These are phyloP conservation scores for Siniperca chuatsi DNA, from an alignment of 2,113 vertebrate species.

Conservation along the genomic window DNA sequence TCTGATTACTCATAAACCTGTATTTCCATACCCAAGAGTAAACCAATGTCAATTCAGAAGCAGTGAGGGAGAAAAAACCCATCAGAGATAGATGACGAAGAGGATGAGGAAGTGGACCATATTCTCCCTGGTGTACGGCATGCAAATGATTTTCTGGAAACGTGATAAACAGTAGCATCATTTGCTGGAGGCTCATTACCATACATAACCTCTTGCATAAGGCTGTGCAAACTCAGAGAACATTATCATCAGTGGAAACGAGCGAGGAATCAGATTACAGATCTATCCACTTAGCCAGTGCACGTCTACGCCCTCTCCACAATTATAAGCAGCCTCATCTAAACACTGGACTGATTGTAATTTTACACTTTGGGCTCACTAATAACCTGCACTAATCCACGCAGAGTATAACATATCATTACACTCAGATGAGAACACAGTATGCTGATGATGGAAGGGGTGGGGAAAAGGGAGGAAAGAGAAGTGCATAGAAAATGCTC, in stretches of 20 bases:
- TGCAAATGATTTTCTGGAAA: constrained; percentile 65
- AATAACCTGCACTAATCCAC: constrained; percentile 76
- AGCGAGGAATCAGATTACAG: constrained; percentile 67
- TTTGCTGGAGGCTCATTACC: constrained; percentile 61
- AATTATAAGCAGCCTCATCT: constrained; percentile 67
- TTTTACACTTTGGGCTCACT: constrained; percentile 66
- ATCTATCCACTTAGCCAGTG: constrained; percentile 57
- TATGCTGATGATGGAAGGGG: constrained; percentile 35
- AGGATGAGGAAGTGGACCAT: constrained; percentile 67
- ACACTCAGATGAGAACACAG: constrained; percentile 51
- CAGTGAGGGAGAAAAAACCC: constrained; percentile 59
- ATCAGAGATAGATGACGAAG: constrained; percentile 49
- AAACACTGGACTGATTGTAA: constrained; percentile 76
- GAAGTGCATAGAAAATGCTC: constrained; percentile 10
- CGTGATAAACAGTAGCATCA: constrained; percentile 58
- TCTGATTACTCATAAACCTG: constrained; percentile 68
- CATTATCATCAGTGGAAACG: constrained; percentile 61
- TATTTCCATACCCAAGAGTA: constrained; percentile 61
- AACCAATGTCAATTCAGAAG: constrained; percentile 61
- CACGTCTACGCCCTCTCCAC: constrained; percentile 55
- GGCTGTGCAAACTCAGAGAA: constrained; percentile 26
- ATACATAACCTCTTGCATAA: constrained; percentile 65
- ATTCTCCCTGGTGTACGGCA: constrained; percentile 46
- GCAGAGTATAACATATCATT: constrained; percentile 66
- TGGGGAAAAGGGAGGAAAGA: neutral